Base-by-base conservation (phyloP, 30 jellyfish, hydroid and myxozoan species). In the Hydractinia echinata region DNA sequence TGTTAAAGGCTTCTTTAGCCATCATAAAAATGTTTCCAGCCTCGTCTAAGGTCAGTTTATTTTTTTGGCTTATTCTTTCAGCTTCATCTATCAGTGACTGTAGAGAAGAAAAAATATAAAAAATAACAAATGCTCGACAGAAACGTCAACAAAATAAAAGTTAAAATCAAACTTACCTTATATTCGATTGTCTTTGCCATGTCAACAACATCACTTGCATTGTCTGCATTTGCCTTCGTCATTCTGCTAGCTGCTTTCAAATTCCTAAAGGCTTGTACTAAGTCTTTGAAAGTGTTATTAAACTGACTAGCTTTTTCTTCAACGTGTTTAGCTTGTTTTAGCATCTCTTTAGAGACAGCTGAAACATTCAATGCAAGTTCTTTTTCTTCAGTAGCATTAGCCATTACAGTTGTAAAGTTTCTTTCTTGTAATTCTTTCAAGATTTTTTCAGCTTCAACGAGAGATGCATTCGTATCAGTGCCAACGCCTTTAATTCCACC, bases 371-470 rank as follows among this genome's bases (percentile, higher is more conserved):
- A 53, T 44, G 98, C 95, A 50, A 77, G 39, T 62, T 58, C 72
- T 80, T 83, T 83, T 51, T 82, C 96, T 77, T 48, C 66, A 30
- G 76, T 85, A 20, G 84, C 79, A 48, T 67, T 64, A 20, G 49
- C 19, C 11, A 67, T 69, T 44, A 76, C 83, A 30, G 60, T 69
- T 5, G 96, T 81, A 83, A 91, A 91, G 72, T 91, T 87, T 10
- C 95, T 84, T 53, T 20, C 83, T 61, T 81, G 67, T 55, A 91
- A 55, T 54, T 86, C 98, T 68, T 77, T 76, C 61, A 81, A 72
- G 72, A 86, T 86, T 61, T 85, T 83, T 51, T 64, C 79, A 55
- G 96, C 96, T 44, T 86, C 95, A 48, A 79, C 67, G 7, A 91
- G 91, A 14, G 94, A 71, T n/a, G 72, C 89, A 61, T 91, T 81